Evolutionary conservation across 1,140 invertebrate genomes (phyloP).

Genomic region (Caenorhabditis tropicalis): DNA sequence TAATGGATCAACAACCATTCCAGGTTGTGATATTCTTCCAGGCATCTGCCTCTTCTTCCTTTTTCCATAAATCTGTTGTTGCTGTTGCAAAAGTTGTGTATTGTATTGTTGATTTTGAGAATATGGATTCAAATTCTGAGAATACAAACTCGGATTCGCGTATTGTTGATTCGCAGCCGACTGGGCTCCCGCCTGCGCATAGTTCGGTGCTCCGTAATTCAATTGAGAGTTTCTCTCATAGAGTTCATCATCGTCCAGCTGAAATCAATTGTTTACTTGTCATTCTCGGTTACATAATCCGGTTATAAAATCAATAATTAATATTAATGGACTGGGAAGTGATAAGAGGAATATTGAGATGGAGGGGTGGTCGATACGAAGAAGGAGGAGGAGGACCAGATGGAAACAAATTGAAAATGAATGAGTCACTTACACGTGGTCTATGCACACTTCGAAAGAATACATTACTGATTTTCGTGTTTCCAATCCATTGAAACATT

Average conservation of each 20-base stretch:
- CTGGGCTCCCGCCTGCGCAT: conserved; percentile 21
- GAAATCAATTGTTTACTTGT: conserved; percentile 40
- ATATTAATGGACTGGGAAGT: conserved; percentile 74
- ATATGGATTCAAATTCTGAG: conserved; percentile 25
- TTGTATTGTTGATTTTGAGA: conserved; percentile 47
- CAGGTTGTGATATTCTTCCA: conserved; percentile 60
- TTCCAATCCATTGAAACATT: conserved; percentile 59
- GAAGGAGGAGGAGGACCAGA: neutral
- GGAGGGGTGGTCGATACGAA: neutral
- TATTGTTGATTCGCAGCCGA: conserved; percentile 17
- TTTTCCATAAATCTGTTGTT: neutral
- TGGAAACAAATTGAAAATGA: neutral
- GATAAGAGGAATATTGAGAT: neutral
- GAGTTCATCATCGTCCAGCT: conserved; percentile 57
- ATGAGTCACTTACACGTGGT: conserved; percentile 53
- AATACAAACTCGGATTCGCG: conserved; percentile 1
- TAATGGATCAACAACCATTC: conserved; percentile 74
- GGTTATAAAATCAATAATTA: conserved; percentile 56
- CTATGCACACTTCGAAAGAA: conserved; percentile 59
- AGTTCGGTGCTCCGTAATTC: conserved; percentile 76
- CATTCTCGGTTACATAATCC: conserved; percentile 25
- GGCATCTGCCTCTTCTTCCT: conserved; percentile 70
- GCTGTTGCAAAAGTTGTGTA: conserved; percentile 20
- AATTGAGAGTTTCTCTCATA: conserved; percentile 75
- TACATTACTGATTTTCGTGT: conserved; percentile 58